phyloP scores from a whole-genome alignment of 2,113 vertebrate species.

The Nanorana parkeri region DNA sequence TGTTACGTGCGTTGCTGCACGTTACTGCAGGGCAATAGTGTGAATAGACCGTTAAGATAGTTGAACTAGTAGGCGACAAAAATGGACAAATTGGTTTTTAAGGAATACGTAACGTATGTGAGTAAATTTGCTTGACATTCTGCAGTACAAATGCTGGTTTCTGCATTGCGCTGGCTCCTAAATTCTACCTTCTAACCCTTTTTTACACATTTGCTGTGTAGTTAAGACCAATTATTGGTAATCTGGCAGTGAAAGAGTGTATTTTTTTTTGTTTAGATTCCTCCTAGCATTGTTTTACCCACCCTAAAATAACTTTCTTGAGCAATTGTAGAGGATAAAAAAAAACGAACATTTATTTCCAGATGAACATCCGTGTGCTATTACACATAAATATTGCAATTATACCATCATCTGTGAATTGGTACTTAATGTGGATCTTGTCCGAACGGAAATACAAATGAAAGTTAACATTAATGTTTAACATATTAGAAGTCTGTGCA shows the following conservation, averaged over 20 bases:
- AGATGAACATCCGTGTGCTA: slow-evolving; percentile 71
- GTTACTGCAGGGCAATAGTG: no score
- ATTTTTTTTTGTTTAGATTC: not conserved
- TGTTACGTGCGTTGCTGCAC: no score
- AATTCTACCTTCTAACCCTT: no score
- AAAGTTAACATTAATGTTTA: slow-evolving; percentile 69
- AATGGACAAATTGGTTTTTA: no score
- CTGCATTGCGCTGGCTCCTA: no score
- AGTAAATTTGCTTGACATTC: no score
- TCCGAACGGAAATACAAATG: slow-evolving; percentile 66
- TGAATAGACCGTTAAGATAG: no score
- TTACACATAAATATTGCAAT: slow-evolving; percentile 74
- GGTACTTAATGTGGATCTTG: slow-evolving; percentile 67
- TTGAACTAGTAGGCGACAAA: no score
- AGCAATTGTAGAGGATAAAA: slow-evolving; percentile 18
- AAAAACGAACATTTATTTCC: slow-evolving; percentile 59
- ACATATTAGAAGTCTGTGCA: slow-evolving; percentile 68
- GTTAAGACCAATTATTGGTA: no score
- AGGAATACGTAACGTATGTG: no score
- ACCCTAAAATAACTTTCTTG: slow-evolving; percentile 14
- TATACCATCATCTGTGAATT: slow-evolving; percentile 66
- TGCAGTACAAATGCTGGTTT: no score
- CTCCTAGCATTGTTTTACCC: slow-evolving; percentile 8
- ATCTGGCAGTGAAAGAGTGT: slow-evolving; percentile 9
- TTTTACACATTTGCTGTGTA: no score